A percentile compares a stretch with the other conserved stretches of the same genome.
Conservation (phyloP, 2,113 vertebrate species). For the Gobiocypris rarus region DNA sequence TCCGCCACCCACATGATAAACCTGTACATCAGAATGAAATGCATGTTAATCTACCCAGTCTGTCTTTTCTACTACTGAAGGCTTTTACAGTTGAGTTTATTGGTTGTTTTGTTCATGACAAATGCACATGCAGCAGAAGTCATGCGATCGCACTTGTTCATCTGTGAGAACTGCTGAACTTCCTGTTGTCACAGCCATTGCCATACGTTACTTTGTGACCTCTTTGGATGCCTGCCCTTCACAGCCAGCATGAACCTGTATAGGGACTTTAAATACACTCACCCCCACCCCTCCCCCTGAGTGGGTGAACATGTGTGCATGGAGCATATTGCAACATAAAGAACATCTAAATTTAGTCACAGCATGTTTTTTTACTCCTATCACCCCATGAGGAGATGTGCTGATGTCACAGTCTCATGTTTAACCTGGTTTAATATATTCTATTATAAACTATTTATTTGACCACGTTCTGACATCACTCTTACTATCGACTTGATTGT, state of each 20-base stretch:
- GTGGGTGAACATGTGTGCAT: slow-evolving; percentile 19
- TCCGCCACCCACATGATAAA: neutral
- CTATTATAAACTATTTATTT: neutral
- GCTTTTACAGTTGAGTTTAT: neutral
- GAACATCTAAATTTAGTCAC: slow-evolving; percentile 16
- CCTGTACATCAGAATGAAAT: neutral
- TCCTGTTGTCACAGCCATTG: slow-evolving; percentile 9
- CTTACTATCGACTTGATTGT: neutral
- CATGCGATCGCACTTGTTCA: neutral
- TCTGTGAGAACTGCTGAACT: neutral
- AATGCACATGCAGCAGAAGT: neutral
- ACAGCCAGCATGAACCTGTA: slow-evolving; percentile 19
- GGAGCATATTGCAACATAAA: slow-evolving; percentile 18
- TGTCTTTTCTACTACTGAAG: neutral
- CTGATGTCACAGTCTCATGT: neutral
- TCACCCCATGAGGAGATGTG: slow-evolving; percentile 27
- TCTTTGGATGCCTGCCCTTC: slow-evolving; percentile 60
- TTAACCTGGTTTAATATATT: too few species aligned
- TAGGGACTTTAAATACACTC: neutral
- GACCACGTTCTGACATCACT: neutral
- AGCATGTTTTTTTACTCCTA: neutral
- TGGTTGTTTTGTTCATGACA: neutral
- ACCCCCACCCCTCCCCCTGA: neutral
- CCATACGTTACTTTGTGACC: slow-evolving; percentile 52
- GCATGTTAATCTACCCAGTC: neutral